Percentiles rank a stretch among this genome's conserved stretches.
phyloP scores from a whole-genome alignment of 2,888 invertebrate species.

The Plagodis pulveraria region DNA sequence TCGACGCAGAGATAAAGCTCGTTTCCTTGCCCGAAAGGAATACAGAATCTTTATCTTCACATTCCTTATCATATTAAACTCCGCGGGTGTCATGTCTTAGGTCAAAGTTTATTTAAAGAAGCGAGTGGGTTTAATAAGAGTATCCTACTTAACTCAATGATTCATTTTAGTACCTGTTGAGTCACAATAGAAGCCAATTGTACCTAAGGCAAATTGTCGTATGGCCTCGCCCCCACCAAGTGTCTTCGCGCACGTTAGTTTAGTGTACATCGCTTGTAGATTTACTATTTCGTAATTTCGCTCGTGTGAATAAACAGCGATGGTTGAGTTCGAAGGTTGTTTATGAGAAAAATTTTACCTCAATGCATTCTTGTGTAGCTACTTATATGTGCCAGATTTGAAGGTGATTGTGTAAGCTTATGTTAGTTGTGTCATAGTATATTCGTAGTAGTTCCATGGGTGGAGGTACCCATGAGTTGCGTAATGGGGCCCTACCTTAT shows the following conservation, averaged over 20 bases:
- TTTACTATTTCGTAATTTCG: constrained; percentile 53
- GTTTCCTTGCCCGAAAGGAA: constrained; percentile 66
- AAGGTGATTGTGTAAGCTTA: constrained; percentile 45
- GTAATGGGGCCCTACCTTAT: constrained; percentile 25
- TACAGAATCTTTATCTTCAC: constrained; percentile 53
- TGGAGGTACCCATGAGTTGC: constrained; percentile 16
- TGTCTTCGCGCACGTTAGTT: constrained; percentile 54
- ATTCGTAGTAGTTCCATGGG: constrained; percentile 7
- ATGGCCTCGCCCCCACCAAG: constrained; percentile 69
- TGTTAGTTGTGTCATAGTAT: constrained; percentile 26
- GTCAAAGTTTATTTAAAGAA: constrained; percentile 47
- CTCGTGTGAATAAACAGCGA: constrained; percentile 49
- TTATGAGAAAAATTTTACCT: constrained; percentile 70
- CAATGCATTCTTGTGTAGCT: constrained; percentile 53
- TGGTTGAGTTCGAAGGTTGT: constrained; percentile 57
- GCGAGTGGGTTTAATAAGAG: constrained; percentile 57
- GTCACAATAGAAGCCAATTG: constrained; percentile 56
- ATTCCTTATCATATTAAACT: constrained; percentile 28
- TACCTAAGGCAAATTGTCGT: constrained; percentile 56
- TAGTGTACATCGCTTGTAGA: constrained; percentile 57
- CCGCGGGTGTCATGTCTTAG: constrained; percentile 43
- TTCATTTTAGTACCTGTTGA: constrained; percentile 48
- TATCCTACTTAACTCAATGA: constrained; percentile 64
- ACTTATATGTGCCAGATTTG: constrained; percentile 50
- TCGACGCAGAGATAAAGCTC: constrained; percentile 53